Conservation (phyloP, 2,888 invertebrate species). For the Autographa gamma region DNA sequence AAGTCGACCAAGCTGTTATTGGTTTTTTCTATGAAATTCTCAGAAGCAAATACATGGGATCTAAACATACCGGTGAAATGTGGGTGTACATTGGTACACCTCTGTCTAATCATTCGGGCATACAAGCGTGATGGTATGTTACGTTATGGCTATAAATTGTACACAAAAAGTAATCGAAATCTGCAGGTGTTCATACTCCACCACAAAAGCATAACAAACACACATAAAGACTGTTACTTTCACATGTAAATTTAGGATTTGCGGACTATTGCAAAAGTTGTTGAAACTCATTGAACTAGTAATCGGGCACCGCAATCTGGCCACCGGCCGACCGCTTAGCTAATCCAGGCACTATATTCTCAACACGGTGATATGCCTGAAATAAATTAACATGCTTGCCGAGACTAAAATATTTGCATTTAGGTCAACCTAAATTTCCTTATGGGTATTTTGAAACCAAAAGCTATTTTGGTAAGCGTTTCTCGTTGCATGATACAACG, state of each 20-base stretch:
- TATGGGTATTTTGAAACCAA: background rate
- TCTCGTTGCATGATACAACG: background rate
- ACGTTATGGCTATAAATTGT: too few species aligned
- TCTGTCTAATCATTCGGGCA: too few species aligned
- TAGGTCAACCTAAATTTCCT: conserved; percentile 3
- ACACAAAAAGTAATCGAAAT: too few species aligned
- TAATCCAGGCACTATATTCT: conserved; percentile 2
- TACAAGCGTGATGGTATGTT: too few species aligned
- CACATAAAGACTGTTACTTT: background rate
- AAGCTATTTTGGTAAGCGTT: background rate
- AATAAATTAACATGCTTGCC: conserved; percentile 4
- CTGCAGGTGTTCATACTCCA: background rate
- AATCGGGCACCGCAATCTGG: background rate
- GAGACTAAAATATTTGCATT: conserved; percentile 1
- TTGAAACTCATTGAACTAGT: conserved; percentile 4
- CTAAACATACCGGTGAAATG: too few species aligned
- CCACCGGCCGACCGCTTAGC: conserved; percentile 1
- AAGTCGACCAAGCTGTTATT: too few species aligned
- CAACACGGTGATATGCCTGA: conserved; percentile 4
- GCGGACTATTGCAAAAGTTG: conserved; percentile 1
- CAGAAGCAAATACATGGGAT: too few species aligned
- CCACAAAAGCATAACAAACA: background rate
- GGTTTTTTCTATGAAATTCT: too few species aligned
- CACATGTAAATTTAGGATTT: background rate
- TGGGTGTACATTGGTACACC: too few species aligned